Base-by-base conservation (phyloP, 2,797 vertebrate species). In the Arctocebus calabarensis region DNA sequence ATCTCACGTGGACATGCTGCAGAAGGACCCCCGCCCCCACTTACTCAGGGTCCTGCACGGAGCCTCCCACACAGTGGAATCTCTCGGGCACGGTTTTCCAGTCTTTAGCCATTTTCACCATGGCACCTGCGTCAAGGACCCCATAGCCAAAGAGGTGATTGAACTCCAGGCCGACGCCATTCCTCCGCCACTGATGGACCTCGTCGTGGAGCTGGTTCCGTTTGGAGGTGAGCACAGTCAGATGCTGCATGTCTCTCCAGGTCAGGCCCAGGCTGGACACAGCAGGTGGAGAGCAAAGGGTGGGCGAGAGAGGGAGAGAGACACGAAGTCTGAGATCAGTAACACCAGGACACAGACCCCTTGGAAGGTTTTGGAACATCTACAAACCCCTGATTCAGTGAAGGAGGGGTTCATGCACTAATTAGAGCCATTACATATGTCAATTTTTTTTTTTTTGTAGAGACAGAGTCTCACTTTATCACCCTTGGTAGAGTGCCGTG, bases 141-240 rank as follows among this genome's bases (percentile, higher is more conserved):
- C 99, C 99, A 0, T 99, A 99, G 91, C 99, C 99, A 92, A 99
- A 99, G 97, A 99, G 98, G 96, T 99, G 99, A 97, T 99, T 99
- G 97, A 99, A 99, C 97, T 99, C 99, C n/a, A 99, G 99, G 86
- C 99, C 99, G 7, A 99, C 99, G 0, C 99, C 99, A 0, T 99
- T 99, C 95, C 99, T 98, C 43, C 99, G 98, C 99, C 99, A 99
- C 90, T 99, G 99, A 96, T 99, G 99, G 74, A 99, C 99, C 96
- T 99, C 99, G 0, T 99, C 99, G 0, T 99, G 99, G 37, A 99
- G 99, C 97, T 99, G 99, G 98, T 99, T 99, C 98, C 99, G 98
- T 98, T 99, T 99, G 87, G 99, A 99, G 61, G 99, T 99, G 95
- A 99, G 99, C 84, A 99, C 99, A 0, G 99, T 99, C 96, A 99